phyloP scores from a whole-genome alignment of 2,113 vertebrate genomes.

The Trematocara stigmaticum region DNA sequence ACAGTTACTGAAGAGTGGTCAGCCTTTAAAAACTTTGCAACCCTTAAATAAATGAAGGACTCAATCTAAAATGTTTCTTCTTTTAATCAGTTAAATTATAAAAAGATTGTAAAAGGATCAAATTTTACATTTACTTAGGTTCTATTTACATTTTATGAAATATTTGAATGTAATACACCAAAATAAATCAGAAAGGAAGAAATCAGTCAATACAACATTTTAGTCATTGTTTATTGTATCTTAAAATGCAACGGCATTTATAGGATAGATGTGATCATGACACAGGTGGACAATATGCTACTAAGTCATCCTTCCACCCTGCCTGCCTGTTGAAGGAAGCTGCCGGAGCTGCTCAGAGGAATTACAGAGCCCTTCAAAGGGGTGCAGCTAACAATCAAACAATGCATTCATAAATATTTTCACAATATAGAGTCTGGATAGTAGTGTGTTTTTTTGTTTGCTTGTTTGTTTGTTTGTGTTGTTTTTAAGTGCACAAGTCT shows the following conservation, averaged over 20 bases:
- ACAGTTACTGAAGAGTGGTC: not conserved
- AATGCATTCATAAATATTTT: not conserved
- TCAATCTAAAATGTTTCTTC: accelerated
- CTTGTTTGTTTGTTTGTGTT: not conserved
- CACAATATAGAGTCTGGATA: not conserved
- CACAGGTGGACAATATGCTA: not conserved
- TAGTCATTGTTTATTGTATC: not conserved
- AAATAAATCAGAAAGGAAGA: not conserved
- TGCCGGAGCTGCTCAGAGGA: not conserved
- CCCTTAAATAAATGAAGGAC: accelerated
- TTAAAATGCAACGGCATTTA: not conserved
- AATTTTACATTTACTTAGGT: not conserved
- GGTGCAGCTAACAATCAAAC: not conserved
- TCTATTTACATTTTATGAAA: not conserved
- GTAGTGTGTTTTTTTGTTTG: accelerated
- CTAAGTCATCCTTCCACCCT: not conserved
- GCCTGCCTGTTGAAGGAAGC: not conserved
- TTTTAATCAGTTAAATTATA: accelerated
- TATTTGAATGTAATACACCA: not conserved
- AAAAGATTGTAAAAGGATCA: not conserved
- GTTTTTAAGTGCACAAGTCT: not conserved
- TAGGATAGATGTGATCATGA: not conserved
- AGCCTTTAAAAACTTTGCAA: not conserved
- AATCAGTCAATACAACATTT: not conserved
- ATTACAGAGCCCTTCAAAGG: not conserved